Base-by-base conservation (phyloP, 2,113 vertebrate genomes). In the Eudyptes chrysolophus region DNA sequence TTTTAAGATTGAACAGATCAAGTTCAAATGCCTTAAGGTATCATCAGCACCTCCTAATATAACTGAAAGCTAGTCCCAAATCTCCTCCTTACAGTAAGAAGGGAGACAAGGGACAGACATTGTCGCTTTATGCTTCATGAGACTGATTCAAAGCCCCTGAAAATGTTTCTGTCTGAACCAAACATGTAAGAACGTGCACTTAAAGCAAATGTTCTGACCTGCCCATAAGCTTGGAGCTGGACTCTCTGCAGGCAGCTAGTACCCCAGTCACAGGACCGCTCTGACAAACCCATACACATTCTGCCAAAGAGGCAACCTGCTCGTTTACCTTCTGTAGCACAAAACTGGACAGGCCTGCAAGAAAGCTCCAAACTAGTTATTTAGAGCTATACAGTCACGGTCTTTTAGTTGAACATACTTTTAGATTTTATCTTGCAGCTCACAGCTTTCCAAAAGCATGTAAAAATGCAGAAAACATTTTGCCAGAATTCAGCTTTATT, bases 151-250 rank as follows among this genome's bases (percentile, higher is more conserved):
- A 61, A 68, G 12, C 69, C 48, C 27, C 34, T 36, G 46, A 46
- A 46, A 60, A 66, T 40, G 36, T 24, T 64, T 48, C 26, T 19
- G 6, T 17, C n/a, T 24, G 32, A 91, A 76, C 11, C 13, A 58
- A 69, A 30, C 9, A 9, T 0, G 4, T 20, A 44, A 75, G 58
- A 49, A 32, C 0, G 0, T 11, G 38, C 22, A 65, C 34, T 26
- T 55, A 17, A 40, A 64, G 20, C 46, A 44, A 88, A 60, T 8
- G 26, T 55, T 81, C 40, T 54, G 74, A 62, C 15, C 55, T 34
- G 46, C 51, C 58, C 22, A 4, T 60, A n/a, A 21, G 42, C 44
- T 30, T 15, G 34, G 48, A 32, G 49, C 29, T 0, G 0, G 68
- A 44, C 16, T 18, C 48, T 46, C 44, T 60, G 57, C 52, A 57